Evolutionary conservation across 2,888 invertebrate genomes (phyloP), one percentile per base, ranked within the genome.

Genomic region (Drosophila kuntzei): DNA sequence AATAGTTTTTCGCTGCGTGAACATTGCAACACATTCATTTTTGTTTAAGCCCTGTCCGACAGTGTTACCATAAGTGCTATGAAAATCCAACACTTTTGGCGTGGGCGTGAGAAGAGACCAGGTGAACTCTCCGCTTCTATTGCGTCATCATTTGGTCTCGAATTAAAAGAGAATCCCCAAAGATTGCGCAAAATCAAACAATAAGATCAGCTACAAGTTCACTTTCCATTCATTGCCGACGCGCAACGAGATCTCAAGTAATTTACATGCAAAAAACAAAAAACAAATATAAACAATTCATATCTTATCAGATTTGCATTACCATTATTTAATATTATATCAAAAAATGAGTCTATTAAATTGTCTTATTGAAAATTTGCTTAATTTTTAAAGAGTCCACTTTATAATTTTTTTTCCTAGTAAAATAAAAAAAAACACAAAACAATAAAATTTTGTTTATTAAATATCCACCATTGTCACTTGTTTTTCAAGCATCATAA

Each of bases 1-100:
- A 76, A 63, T 67, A 39, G 55, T 57, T 76, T 67, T 49, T 67
- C 60, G 43, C 76, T 27, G 62, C 71, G 50, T 58, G 71, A 58
- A 25, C 41, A 36, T 39, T 54, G 27, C 50, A 64, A 47, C 46
- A 51, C 47, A 57, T 49, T 36, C 27, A 27, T 27, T 39, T 37
- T 41, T n/a, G 43, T 5, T n/a, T n/a, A 39, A 9, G 36, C 63
- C 67, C 46, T 63, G 53, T 14, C 76, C 51, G 14, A 60, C 25
- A 16, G 22, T 49, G 41, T 71, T 63, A n/a, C n/a, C n/a, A n/a
- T n/a, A 65, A 65, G 27, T 29, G 9, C 34, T 51, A 46, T 43
- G 62, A 47, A 65, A 64, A 37, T 34, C 14, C 44, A 43, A 59
- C 44, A 49, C 25, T 37, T 60, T 55, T 12, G 8, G 25, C 20